Evolutionary conservation across 2,888 invertebrate species (phyloP).

Genomic region (Clepsis dumicolana): DNA sequence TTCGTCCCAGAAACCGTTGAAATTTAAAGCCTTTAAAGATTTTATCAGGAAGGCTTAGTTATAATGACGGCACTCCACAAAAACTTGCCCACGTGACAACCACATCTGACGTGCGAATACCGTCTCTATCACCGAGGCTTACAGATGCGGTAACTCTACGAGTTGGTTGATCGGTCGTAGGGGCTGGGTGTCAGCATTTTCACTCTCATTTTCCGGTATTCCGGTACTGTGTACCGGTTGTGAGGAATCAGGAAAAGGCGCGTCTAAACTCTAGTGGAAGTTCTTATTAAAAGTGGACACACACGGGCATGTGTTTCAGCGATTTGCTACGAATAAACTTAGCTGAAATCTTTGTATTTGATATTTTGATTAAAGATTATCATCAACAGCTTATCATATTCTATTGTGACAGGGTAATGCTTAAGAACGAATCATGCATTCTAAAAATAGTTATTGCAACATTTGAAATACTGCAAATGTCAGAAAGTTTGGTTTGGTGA

Average conservation of each 20-base stretch:
- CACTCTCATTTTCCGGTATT: constrained; percentile 44
- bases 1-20: neutral
- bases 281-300: constrained; percentile 36
- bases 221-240: constrained; percentile 39
- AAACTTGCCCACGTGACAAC: constrained; percentile 23
- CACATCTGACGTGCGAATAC: neutral
- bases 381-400: no score
- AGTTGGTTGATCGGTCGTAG: neutral
- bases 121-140: constrained; percentile 11
- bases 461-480: no score
- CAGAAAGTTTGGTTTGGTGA: no score
- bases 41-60: constrained; percentile 36
- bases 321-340: no score
- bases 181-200: constrained; percentile 37
- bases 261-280: constrained; percentile 40
- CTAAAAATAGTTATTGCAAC: no score
- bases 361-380: no score
- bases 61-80: constrained; percentile 31
- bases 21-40: constrained; percentile 11
- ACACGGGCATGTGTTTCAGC: constrained; percentile 12
- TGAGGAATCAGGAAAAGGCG: constrained; percentile 43
- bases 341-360: no score
- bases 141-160: neutral
- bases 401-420: no score
- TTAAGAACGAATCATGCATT: no score